phyloP scores from a whole-genome alignment of 2,113 vertebrate species.

The Ochotona princeps region DNA sequence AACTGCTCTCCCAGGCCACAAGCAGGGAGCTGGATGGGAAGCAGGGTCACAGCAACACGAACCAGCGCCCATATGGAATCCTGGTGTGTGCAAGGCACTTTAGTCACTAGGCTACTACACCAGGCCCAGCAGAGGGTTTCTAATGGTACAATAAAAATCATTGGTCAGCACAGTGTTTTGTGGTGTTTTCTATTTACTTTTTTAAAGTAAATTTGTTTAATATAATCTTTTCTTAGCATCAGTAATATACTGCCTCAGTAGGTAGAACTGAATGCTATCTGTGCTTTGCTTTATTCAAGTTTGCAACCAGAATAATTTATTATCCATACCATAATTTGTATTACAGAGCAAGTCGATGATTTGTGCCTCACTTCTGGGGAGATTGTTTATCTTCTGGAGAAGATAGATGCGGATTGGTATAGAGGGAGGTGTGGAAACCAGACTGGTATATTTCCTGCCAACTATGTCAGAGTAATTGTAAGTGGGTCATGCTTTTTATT shows the following conservation, averaged over 20 bases:
- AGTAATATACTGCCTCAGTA: background rate
- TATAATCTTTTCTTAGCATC: constrained; percentile 15
- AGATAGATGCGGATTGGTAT: constrained; percentile 94
- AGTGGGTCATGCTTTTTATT: constrained; percentile 77
- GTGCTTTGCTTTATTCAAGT: constrained; percentile 19
- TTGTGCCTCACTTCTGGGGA: constrained; percentile 92
- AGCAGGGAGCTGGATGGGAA: too few species aligned
- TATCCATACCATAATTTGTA: constrained; percentile 37
- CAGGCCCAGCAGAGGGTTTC: background rate
- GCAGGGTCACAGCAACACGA: too few species aligned
- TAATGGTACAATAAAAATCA: background rate
- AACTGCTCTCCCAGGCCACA: too few species aligned
- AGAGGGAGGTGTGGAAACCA: constrained; percentile 90
- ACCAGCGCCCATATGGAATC: too few species aligned
- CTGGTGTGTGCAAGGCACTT: too few species aligned
- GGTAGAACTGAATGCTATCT: constrained; percentile 47
- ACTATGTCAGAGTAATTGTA: constrained; percentile 92
- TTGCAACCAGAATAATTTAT: constrained; percentile 18
- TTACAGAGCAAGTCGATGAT: constrained; percentile 92
- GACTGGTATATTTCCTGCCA: constrained; percentile 93
- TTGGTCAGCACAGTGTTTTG: background rate
- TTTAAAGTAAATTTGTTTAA: background rate
- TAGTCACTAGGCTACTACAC: too few species aligned
- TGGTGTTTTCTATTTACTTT: background rate
- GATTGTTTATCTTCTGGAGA: constrained; percentile 91